Base-by-base conservation (phyloP, 92 coral and sea anemone species). In the Porites divaricata region DNA sequence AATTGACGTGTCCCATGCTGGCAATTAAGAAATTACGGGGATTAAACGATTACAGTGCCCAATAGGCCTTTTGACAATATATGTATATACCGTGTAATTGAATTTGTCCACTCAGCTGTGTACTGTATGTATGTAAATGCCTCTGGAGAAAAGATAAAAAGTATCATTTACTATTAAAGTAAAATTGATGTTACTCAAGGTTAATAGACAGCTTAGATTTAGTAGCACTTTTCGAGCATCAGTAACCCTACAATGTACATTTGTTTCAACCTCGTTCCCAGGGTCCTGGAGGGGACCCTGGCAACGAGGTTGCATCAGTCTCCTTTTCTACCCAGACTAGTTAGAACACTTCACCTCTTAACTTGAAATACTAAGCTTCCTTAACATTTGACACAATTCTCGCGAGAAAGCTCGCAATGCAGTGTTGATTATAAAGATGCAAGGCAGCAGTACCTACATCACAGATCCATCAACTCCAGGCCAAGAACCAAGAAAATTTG, bases 321-420 rank as follows among this genome's bases (percentile, higher is more conserved):
- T 35, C 7, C n/a, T n/a, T 35, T 35, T 6, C 45, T 35, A 35
- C 45, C 4, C 4, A 35, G 59, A 15, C 16, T 1, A 54, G 59
- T 8, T 54, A 11, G 12, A 8, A 15, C 59, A 11, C 16, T 54
- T 11, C 59, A 10, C 16, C 10, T 54, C 0, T 54, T 51, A 6
- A 15, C 10, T 1, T 35, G 45, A 35, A 54, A 11, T 17, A 12
- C 8, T 35, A 35, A 10, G 10, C 49, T 59, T 67, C 92, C 90
- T 94, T 93, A 80, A 93, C 88, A 26, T 70, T 65, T 59, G 22
- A 8, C 89, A 95, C 95, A 95, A 95, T 86, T 89, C 95, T 59
- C 98, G 98, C 21, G 98, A 95, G 90, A 95, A 93, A 73, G 91
- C 97, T 83, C 90, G 98, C 41, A 85, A 89, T 87, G 97, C 98